phyloP scores from a whole-genome alignment of 1,140 invertebrate genomes.

The Drosophila parabipectinata region DNA sequence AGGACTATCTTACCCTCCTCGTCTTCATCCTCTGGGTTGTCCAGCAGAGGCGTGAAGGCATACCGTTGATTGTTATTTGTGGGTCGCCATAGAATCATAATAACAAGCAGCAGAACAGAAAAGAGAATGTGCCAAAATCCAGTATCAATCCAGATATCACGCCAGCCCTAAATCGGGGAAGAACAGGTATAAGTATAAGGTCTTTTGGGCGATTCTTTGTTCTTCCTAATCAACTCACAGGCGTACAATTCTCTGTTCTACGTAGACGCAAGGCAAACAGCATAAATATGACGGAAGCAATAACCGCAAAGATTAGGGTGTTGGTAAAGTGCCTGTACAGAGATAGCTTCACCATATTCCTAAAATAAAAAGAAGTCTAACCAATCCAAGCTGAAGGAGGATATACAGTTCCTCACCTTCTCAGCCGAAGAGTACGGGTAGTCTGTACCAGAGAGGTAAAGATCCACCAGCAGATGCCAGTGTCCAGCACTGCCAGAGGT shows the following conservation, averaged over 20 bases:
- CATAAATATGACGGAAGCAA: constrained; percentile 96
- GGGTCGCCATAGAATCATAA: constrained; percentile 97
- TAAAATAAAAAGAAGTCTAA: constrained; percentile 80
- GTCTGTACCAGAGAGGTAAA: constrained; percentile 95
- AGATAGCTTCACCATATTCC: constrained; percentile 94
- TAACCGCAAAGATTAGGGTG: constrained; percentile 94
- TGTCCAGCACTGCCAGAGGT: constrained; percentile 89
- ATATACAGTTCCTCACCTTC: no score
- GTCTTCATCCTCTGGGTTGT: constrained; percentile 93
- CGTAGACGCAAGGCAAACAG: constrained; percentile 94
- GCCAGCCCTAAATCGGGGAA: constrained; percentile 89
- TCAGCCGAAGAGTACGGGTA: constrained; percentile 92
- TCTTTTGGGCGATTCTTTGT: background rate
- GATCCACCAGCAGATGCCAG: constrained; percentile 92
- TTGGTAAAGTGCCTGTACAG: constrained; percentile 97
- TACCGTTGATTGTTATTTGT: constrained; percentile 98
- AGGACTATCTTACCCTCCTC: constrained; percentile 84
- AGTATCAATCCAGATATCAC: constrained; percentile 95
- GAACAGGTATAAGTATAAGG: background rate
- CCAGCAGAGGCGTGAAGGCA: constrained; percentile 95
- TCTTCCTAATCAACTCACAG: constrained; percentile 85
- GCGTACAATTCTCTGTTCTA: constrained; percentile 88
- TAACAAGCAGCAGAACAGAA: constrained; percentile 93
- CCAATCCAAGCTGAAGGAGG: no score
- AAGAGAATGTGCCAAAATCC: constrained; percentile 98